These are phyloP conservation scores for Cichladusa arquata DNA, from an alignment of 2,113 vertebrate species.

Conservation along the genomic window DNA sequence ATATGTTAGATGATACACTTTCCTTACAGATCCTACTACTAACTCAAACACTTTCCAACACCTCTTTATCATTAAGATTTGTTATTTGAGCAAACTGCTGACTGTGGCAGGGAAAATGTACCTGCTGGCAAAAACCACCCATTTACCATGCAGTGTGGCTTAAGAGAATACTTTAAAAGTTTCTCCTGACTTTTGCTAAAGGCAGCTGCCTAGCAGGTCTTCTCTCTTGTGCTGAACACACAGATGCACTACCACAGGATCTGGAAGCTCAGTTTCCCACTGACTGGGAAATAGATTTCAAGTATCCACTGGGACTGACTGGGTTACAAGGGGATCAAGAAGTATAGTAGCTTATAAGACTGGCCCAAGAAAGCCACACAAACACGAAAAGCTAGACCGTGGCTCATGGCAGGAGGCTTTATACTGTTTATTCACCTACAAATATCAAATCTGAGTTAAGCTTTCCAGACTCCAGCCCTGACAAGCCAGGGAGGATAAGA, in stretches of 20 bases:
- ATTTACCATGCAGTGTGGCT: not conserved
- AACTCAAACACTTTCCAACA: conserved; percentile 35
- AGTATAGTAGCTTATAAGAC: not conserved
- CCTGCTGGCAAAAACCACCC: not conserved
- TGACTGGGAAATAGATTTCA: not conserved
- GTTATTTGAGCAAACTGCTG: conserved; percentile 48
- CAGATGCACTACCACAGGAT: not conserved
- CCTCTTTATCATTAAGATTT: conserved; percentile 36
- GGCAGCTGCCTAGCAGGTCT: not conserved
- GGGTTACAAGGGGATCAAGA: not conserved
- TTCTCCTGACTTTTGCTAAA: not conserved
- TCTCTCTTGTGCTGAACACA: not conserved
- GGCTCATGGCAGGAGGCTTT: not conserved
- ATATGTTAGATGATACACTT: conserved; percentile 30
- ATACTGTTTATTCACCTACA: not conserved
- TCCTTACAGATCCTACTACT: conserved; percentile 24
- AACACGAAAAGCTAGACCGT: accelerated
- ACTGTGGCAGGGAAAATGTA: not conserved
- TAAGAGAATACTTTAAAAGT: not conserved
- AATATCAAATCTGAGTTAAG: not conserved
- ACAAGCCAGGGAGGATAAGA: not conserved
- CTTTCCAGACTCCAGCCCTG: not conserved
- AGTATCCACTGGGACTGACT: not conserved
- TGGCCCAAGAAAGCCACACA: not conserved
- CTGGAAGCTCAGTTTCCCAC: not conserved